Conservation (phyloP, 2,113 vertebrate genomes). For the Pungitius pungitius region DNA sequence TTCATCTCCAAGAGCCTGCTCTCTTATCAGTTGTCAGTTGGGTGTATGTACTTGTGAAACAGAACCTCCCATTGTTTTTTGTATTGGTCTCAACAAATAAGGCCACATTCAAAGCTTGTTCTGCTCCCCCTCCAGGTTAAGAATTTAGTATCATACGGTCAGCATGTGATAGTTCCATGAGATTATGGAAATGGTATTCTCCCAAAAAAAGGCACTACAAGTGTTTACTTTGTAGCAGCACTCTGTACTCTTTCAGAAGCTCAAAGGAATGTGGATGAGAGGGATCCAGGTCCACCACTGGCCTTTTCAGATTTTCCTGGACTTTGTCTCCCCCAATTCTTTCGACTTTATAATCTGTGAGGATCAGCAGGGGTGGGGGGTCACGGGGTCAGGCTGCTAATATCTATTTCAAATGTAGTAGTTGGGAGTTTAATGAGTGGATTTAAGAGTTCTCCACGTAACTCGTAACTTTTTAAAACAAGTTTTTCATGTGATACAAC, state of each 20-base stretch:
- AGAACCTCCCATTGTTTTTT: constrained; percentile 70
- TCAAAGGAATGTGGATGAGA: constrained; percentile 61
- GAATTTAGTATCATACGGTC: constrained; percentile 73
- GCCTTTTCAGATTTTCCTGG: constrained; percentile 32
- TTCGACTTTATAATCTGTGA: constrained; percentile 14
- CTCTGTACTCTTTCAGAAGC: constrained; percentile 66
- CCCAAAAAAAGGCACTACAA: constrained; percentile 64
- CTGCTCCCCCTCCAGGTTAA: constrained; percentile 66
- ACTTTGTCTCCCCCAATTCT: constrained; percentile 24
- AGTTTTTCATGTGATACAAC: not conserved
- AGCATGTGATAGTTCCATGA: constrained; percentile 77
- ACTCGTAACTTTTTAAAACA: not conserved
- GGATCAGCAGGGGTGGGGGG: constrained; percentile 13
- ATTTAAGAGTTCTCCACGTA: not conserved
- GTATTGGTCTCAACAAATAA: constrained; percentile 66
- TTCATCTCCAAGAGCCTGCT: constrained; percentile 36
- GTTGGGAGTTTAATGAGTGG: not conserved
- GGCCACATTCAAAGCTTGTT: constrained; percentile 60
- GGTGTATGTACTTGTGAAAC: constrained; percentile 58
- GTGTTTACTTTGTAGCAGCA: constrained; percentile 63
- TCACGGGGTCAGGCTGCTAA: constrained; percentile 9
- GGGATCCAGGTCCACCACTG: constrained; percentile 43
- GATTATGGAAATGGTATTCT: constrained; percentile 70
- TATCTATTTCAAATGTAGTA: constrained; percentile 11
- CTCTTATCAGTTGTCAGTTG: constrained; percentile 54